These are phyloP conservation scores for Actinia tenebrosa DNA, from an alignment of 64 coral and sea anemone genomes.

Conservation along the genomic window DNA sequence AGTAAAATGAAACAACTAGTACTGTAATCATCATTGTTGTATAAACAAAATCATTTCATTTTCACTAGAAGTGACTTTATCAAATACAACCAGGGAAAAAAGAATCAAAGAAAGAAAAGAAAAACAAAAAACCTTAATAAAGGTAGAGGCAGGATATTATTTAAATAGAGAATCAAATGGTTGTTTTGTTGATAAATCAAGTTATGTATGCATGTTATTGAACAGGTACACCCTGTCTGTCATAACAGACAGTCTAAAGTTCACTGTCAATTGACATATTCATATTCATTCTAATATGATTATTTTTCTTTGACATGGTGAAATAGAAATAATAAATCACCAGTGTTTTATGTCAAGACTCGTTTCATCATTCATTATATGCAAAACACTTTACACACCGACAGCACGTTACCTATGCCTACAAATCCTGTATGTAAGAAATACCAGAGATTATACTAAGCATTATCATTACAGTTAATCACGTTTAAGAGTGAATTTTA, in stretches of 20 bases:
- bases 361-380: neutral
- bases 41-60: neutral
- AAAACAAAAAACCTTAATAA: too few relatives aligned
- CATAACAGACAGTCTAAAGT: neutral
- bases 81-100: too few relatives aligned
- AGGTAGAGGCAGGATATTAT: too few relatives aligned
- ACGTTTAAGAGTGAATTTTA: neutral
- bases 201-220: neutral
- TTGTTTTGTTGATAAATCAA: neutral
- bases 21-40: neutral
- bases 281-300: neutral
- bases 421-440: too few relatives aligned
- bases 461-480: neutral
- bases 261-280: neutral
- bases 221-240: neutral
- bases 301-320: neutral
- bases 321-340: neutral
- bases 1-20: slow-evolving; percentile 15
- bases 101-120: too few relatives aligned
- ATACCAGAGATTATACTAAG: too few relatives aligned
- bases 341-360: neutral
- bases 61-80: neutral
- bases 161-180: too few relatives aligned
- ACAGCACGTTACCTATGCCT: too few relatives aligned
- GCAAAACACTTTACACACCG: neutral